Evolutionary conservation across 2,797 vertebrate species (phyloP).

Genomic region (Prunella strophiata): DNA sequence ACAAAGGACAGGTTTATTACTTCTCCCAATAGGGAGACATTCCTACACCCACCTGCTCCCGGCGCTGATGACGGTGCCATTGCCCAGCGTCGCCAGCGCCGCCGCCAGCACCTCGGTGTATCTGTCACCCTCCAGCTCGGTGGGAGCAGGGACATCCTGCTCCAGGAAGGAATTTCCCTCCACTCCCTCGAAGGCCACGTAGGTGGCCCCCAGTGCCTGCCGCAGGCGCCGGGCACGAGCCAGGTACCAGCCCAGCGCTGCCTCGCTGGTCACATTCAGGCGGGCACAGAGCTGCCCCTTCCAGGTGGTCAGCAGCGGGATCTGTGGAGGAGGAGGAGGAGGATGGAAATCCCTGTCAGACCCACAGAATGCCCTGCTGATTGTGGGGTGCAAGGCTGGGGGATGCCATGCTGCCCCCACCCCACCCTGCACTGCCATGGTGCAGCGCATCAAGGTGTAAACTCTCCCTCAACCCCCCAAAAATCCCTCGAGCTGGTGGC

Average conservation of each 20-base stretch:
- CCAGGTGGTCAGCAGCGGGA: conserved; percentile 87
- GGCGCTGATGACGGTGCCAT: conserved; percentile 82
- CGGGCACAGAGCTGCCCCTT: conserved; percentile 85
- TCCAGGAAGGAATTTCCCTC: conserved; percentile 84
- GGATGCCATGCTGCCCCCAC: background rate
- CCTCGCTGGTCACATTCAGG: conserved; percentile 85
- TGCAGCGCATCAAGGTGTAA: rapidly evolving
- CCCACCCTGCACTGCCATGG: rapidly evolving
- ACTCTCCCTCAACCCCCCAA: rapidly evolving
- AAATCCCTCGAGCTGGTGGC: background rate
- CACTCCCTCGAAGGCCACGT: conserved; percentile 82
- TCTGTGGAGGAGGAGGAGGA: conserved; percentile 37
- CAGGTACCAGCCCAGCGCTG: conserved; percentile 85
- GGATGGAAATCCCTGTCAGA: background rate
- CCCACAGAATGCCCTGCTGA: rapidly evolving
- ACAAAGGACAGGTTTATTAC: too few relatives aligned
- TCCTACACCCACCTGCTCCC: conserved; percentile 80
- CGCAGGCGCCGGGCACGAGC: conserved; percentile 78
- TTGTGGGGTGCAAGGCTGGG: rapidly evolving
- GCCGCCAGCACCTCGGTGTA: conserved; percentile 80
- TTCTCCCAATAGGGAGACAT: too few relatives aligned
- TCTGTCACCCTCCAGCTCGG: conserved; percentile 75
- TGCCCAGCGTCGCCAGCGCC: conserved; percentile 80
- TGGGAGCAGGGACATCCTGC: conserved; percentile 73
- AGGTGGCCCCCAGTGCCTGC: conserved; percentile 82